Evolutionary conservation across 2,888 invertebrate genomes (phyloP).

Genomic region (Protonemura montana): DNA sequence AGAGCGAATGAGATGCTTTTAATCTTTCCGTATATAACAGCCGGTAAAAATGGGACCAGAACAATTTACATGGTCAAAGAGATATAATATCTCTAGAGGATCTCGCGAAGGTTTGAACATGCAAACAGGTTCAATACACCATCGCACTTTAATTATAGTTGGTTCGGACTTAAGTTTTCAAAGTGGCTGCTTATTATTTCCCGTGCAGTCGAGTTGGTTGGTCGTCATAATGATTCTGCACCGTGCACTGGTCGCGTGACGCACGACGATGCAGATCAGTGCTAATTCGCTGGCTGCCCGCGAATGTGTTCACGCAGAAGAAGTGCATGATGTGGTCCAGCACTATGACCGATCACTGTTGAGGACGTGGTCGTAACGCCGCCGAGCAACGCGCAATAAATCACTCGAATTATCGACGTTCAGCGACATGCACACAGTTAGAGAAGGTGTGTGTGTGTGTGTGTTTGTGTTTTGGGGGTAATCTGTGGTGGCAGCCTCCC

Average conservation of each 20-base stretch:
- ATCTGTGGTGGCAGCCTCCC: background rate
- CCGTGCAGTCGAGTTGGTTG: background rate
- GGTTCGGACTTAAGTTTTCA: background rate
- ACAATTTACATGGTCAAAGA: background rate
- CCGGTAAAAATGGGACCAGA: background rate
- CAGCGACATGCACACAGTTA: background rate
- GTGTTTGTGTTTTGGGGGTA: background rate
- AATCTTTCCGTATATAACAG: background rate
- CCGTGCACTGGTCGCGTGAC: background rate
- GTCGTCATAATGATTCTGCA: background rate
- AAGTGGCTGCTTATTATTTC: background rate
- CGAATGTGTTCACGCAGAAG: background rate
- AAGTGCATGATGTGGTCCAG: background rate
- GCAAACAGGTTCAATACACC: slow-evolving; percentile 39
- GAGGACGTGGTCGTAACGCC: background rate
- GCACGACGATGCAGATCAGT: background rate
- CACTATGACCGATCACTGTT: background rate
- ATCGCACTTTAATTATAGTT: background rate
- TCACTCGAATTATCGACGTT: background rate
- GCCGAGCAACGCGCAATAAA: background rate
- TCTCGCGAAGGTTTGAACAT: background rate
- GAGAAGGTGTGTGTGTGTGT: background rate
- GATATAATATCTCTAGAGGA: background rate
- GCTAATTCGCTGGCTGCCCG: background rate
- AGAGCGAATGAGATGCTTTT: background rate